Evolutionary conservation across 2,797 vertebrate genomes (phyloP).

Genomic region (Labroides dimidiatus): DNA sequence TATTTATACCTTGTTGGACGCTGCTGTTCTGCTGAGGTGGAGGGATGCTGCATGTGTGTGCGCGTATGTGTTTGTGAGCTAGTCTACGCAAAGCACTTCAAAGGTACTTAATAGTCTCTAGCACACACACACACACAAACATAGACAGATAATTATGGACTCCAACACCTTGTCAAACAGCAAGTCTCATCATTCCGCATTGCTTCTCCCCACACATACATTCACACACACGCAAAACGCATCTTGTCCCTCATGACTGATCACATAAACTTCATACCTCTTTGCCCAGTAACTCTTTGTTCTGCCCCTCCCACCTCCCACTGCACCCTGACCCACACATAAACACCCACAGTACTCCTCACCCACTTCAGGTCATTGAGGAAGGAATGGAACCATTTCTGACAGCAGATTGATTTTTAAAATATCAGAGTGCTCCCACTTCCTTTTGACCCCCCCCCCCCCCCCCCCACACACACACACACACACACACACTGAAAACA

Average conservation of each 20-base stretch:
- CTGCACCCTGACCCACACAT: slow-evolving; percentile 54
- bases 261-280: slow-evolving; percentile 87
- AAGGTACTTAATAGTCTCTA: slow-evolving; percentile 91
- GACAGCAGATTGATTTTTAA: slow-evolving; percentile 93
- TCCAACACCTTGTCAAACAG: slow-evolving; percentile 42
- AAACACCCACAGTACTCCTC: slow-evolving; percentile 17
- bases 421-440: slow-evolving; percentile 84
- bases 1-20: slow-evolving; percentile 91
- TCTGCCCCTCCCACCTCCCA: slow-evolving; percentile 63
- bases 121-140: slow-evolving; percentile 27
- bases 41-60: slow-evolving; percentile 25
- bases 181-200: slow-evolving; percentile 23
- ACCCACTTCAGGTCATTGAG: slow-evolving; percentile 88
- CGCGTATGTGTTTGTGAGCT: slow-evolving; percentile 49
- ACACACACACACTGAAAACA: slow-evolving; percentile 77
- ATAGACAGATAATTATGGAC: slow-evolving; percentile 48
- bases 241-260: slow-evolving; percentile 88
- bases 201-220: slow-evolving; percentile 17
- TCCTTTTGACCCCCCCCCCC: slow-evolving; percentile 90
- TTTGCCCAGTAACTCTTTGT: slow-evolving; percentile 88
- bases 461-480: too few relatives aligned
- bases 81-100: slow-evolving; percentile 88
- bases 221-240: slow-evolving; percentile 50
- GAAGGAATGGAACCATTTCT: slow-evolving; percentile 92
- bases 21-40: slow-evolving; percentile 62